Evolutionary conservation across 2,888 invertebrate genomes (phyloP).

Genomic region (Aporophyla lueneburgensis): DNA sequence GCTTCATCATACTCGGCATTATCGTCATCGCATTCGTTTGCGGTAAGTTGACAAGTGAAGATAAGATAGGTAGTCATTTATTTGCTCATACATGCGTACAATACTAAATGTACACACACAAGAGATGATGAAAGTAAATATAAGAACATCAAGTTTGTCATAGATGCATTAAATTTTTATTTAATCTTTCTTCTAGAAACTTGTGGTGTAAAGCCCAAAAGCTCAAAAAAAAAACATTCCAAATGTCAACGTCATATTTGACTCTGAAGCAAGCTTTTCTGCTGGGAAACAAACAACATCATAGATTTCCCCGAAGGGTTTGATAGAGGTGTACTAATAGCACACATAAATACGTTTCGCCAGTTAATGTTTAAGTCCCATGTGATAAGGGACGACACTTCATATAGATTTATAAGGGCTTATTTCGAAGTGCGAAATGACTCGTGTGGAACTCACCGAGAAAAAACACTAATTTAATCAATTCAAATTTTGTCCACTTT

Average conservation of each 20-base stretch:
- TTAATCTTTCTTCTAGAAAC: no score
- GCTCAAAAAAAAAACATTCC: no score
- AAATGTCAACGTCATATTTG: neutral
- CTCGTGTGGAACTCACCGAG: no score
- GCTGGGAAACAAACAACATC: no score
- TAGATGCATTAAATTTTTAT: no score
- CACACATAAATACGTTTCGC: no score
- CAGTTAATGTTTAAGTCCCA: no score
- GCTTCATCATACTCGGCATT: constrained; percentile 70
- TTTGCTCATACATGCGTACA: neutral
- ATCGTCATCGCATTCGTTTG: constrained; percentile 71
- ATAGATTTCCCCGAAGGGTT: no score
- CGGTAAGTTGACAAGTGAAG: constrained; percentile 67
- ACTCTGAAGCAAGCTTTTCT: neutral
- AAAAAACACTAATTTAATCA: neutral
- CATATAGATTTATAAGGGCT: neutral
- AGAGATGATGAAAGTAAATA: neutral
- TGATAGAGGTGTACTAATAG: no score
- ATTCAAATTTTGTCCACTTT: neutral
- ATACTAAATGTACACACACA: neutral
- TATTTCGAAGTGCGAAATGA: neutral
- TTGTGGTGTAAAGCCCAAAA: no score
- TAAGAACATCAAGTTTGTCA: no score
- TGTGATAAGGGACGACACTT: no score
- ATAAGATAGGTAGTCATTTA: neutral